Evolutionary conservation across 2,888 invertebrate genomes (phyloP), one percentile per base, ranked within the genome.

Genomic region (Automeris io): DNA sequence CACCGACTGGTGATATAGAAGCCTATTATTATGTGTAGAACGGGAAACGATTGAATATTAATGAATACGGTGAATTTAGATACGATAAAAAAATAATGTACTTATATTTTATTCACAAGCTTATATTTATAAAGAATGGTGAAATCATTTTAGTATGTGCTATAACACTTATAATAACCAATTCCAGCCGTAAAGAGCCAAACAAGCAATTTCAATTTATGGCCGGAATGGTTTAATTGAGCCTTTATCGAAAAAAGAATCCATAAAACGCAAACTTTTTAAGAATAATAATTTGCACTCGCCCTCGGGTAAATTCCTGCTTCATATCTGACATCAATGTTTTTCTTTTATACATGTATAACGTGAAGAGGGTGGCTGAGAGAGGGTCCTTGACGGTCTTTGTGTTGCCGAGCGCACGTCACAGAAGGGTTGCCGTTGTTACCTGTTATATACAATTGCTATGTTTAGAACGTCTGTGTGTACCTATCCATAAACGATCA

Each of bases 311-410:
- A 51, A 56, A 61, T 55, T 59, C 56, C 54, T 54, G 56, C 54
- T 51, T 66, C 57, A 57, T 71, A 72, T 71, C 71, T 74, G 57
- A 62, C 61, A 69, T 72, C 61, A 72, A 71, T 71, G 67, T 79
- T 77, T 68, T 76, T 65, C 66, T 69, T 75, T 69, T 71, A 56
- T 73, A 61, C 57, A 54, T 51, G 67, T 64, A 68, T 66, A 65
- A 60, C 57, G 60, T 47, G 44, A 59, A 43, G 49, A 58, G 59
- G 51, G 68, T 61, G 61, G 66, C 61, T 57, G 46, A 37, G 37
- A 55, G 61, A 67, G 67, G 66, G 62, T 54, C 52, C 56, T 43
- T 42, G 54, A 57, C 55, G 57, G 67, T 54, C 63, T 72, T 70
- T 73, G 67, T 69, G 60, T 54, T 57, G 60, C 63, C 62, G 57